Evolutionary conservation across 2,113 vertebrate species (phyloP).

Genomic region (Silurus meridionalis): DNA sequence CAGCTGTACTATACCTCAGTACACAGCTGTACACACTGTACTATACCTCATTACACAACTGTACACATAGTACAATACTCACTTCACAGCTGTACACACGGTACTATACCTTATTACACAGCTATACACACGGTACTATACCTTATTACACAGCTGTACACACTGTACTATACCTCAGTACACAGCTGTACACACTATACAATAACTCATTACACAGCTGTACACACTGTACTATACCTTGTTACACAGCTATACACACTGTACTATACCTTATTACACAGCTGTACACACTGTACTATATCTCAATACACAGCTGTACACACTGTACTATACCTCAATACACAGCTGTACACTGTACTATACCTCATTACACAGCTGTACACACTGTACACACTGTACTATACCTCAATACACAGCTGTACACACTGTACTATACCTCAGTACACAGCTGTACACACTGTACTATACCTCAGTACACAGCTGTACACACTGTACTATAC

Average conservation of each 20-base stretch:
- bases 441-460: background rate
- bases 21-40: background rate
- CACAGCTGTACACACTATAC: background rate
- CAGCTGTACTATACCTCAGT: background rate
- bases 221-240: background rate
- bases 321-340: background rate
- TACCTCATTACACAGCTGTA: background rate
- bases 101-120: background rate
- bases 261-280: background rate
- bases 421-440: background rate
- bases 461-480: background rate
- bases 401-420: background rate
- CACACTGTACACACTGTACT: background rate
- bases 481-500: background rate
- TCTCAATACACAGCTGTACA: background rate
- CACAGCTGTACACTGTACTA: background rate
- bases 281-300: background rate
- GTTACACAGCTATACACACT: background rate
- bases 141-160: background rate
- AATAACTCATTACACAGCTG: background rate
- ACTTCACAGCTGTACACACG: background rate
- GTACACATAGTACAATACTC: background rate
- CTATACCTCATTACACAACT: too few relatives aligned
- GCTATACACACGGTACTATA: background rate
- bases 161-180: background rate